These are phyloP conservation scores for Crypturellus undulatus DNA, from an alignment of 2,113 vertebrate genomes.

Conservation along the genomic window DNA sequence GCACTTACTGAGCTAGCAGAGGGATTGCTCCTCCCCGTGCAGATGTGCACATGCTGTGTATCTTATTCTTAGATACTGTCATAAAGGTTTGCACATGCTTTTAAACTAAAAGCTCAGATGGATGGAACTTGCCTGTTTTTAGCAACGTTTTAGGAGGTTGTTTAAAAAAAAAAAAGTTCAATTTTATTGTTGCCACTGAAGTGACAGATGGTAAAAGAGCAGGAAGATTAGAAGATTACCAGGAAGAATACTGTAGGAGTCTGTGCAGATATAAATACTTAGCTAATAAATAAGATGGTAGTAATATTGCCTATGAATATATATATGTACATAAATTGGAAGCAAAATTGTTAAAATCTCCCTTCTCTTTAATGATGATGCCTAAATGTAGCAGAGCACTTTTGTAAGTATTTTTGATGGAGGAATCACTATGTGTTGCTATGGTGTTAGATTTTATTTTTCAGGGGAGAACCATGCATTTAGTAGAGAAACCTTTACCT, in stretches of 20 bases:
- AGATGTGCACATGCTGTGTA: background rate
- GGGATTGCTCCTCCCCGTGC: background rate
- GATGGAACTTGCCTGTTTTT: constrained; percentile 9
- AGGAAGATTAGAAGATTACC: constrained; percentile 46
- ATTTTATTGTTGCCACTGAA: background rate
- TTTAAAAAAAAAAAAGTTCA: background rate
- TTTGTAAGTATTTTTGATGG: constrained; percentile 12
- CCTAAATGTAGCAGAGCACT: constrained; percentile 12
- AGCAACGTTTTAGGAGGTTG: background rate
- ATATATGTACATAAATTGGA: background rate
- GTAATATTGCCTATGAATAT: background rate
- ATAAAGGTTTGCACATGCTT: background rate
- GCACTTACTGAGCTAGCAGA: background rate
- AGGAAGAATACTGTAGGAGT: constrained; percentile 60
- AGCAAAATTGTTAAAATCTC: constrained; percentile 1
- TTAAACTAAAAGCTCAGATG: constrained; percentile 9
- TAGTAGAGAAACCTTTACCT: constrained; percentile 43
- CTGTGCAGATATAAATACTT: constrained; percentile 53
- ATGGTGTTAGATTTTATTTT: constrained; percentile 50
- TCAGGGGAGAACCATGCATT: constrained; percentile 6
- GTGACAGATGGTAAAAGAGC: constrained; percentile 60
- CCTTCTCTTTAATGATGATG: constrained; percentile 30
- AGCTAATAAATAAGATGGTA: constrained; percentile 34
- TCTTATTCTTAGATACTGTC: background rate
- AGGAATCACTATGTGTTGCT: constrained; percentile 55